Conservation (phyloP, 2,888 invertebrate species). For the Cerceris rybyensis region DNA sequence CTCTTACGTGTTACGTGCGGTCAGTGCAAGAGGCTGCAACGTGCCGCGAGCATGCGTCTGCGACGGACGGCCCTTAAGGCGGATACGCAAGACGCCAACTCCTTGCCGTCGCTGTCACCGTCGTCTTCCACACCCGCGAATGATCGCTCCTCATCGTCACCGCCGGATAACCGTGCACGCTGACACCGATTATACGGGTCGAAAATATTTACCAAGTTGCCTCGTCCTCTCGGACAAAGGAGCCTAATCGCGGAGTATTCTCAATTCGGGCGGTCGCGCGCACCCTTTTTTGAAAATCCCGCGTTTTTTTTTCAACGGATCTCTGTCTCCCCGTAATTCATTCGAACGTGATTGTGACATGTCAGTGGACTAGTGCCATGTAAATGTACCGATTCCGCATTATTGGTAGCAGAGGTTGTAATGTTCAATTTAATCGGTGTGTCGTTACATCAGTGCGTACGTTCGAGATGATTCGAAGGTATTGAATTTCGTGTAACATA, state of each 20-base stretch:
- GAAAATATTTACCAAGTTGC: slow-evolving; percentile 40
- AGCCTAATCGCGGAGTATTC: slow-evolving; percentile 34
- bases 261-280: too few species aligned
- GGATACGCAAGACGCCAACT: slow-evolving; percentile 63
- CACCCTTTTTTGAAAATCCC: too few species aligned
- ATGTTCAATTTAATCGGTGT: too few species aligned
- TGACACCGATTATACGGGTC: slow-evolving; percentile 17
- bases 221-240: slow-evolving; percentile 43
- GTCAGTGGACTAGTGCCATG: too few species aligned
- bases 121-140: slow-evolving; percentile 42
- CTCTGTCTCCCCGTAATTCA: too few species aligned
- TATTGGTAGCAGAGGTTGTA: too few species aligned
- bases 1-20: slow-evolving; percentile 71
- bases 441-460: too few species aligned
- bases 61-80: slow-evolving; percentile 68
- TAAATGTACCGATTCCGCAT: too few species aligned
- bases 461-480: too few species aligned
- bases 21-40: slow-evolving; percentile 71
- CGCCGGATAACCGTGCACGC: slow-evolving; percentile 33
- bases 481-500: too few species aligned
- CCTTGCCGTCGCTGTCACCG: slow-evolving; percentile 45
- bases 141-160: slow-evolving; percentile 40
- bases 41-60: slow-evolving; percentile 71
- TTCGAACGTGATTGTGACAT: too few species aligned
- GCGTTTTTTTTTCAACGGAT: too few species aligned